Evolutionary conservation across 1,140 invertebrate species (phyloP), one percentile per base, ranked within the genome.

Genomic region (Drosophila pseudoobscura): DNA sequence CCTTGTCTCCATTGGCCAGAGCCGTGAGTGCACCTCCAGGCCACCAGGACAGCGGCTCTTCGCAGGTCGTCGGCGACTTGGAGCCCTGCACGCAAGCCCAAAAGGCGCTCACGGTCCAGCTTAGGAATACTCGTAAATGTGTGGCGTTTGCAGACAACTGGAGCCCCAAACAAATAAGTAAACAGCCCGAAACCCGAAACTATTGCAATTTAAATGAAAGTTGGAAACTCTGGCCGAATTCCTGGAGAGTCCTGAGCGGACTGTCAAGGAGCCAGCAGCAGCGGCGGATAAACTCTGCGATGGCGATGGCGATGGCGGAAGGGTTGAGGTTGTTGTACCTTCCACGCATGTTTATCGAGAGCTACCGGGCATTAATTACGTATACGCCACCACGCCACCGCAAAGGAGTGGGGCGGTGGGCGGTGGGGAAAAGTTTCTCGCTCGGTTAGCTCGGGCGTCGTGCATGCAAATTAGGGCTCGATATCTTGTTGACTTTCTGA

Each of bases 311-410:
- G 22, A 54, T 15, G 50, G 44, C 3, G 47, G 31, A 46, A 6
- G 39, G 45, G 39, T 41, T 22, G 46, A 11, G 4, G 24, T 26
- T 26, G 24, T 26, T 4, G 29, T 11, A 22, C 44, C 6, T n/a
- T 15, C 35, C 43, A 46, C 35, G 26, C 77, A 58, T 59, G 77
- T 80, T 80, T 79, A 80, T 80, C 77, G 55, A 68, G 49, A 74
- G 59, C 78, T 73, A 57, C 54, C 61, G 57, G 70, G 74, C 79
- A 78, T 78, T 83, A 83, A 83, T 83, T 83, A 82, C 79, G 79
- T 57, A 83, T 83, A 83, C 79, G 64, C 75, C 75, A 75, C 58
- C 75, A 51, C 78, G 60, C 49, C 49, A 62, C 54, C 50, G 49
- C 41, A 46, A 55, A 17, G 1, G 11, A 29, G 53, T 51, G 47